Evolutionary conservation across 2,888 invertebrate species (phyloP).

Genomic region (Girardia tigrina): DNA sequence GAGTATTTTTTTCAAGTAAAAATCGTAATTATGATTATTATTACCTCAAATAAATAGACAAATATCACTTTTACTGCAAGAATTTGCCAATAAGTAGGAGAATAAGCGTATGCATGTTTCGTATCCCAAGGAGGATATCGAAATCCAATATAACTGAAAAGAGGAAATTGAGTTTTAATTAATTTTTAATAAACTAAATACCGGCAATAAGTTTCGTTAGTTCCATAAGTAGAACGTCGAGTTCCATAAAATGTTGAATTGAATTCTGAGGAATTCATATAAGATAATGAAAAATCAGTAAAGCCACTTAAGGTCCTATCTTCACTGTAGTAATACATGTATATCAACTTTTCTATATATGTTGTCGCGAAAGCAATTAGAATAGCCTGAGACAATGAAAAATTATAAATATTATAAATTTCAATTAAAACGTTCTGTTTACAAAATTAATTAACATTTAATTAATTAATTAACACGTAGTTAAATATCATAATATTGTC

Average conservation of each 20-base stretch:
- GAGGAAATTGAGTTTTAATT: not conserved
- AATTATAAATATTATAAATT: not conserved
- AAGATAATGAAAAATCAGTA: not conserved
- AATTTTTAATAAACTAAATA: not conserved
- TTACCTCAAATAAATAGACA: conserved; percentile 8
- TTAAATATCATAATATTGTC: too few species aligned
- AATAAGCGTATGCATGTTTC: not conserved
- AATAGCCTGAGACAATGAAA: not conserved
- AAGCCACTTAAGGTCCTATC: not conserved
- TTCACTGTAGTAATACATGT: not conserved
- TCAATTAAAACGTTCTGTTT: too few species aligned
- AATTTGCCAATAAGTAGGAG: not conserved
- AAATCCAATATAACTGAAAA: not conserved
- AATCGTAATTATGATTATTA: not conserved
- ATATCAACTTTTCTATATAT: not conserved
- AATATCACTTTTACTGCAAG: not conserved
- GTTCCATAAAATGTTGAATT: not conserved
- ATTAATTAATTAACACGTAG: too few species aligned
- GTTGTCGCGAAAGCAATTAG: conserved; percentile 4
- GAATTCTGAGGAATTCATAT: conserved; percentile 10
- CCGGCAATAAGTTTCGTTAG: not conserved
- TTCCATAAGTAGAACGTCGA: not conserved
- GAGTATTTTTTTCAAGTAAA: not conserved
- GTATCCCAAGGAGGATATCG: not conserved
- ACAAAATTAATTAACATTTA: too few species aligned